Evolutionary conservation across 2,113 vertebrate species (phyloP).

Genomic region (Rhizomys pruinosus): DNA sequence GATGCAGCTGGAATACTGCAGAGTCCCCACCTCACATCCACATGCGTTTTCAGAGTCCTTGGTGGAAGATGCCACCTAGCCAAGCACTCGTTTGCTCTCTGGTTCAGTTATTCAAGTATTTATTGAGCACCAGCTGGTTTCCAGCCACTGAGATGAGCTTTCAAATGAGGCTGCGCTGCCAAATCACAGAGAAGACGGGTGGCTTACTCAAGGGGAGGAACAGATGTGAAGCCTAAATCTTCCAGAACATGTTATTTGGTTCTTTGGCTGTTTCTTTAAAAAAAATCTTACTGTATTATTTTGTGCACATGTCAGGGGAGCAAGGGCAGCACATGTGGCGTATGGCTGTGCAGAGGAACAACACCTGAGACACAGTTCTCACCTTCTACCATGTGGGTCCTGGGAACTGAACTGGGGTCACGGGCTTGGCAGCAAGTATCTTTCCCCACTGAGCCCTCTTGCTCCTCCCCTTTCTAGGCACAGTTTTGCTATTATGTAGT

Average conservation of each 20-base stretch:
- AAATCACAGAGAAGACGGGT: not conserved
- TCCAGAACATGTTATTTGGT: not conserved
- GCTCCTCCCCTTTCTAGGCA: too few relatives aligned
- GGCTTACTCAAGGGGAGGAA: not conserved
- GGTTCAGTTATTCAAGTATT: not conserved
- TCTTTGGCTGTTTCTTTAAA: too few relatives aligned
- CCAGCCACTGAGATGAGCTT: not conserved
- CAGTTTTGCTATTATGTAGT: not conserved
- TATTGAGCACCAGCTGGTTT: conserved; percentile 21
- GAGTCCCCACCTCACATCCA: not conserved
- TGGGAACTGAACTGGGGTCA: too few relatives aligned
- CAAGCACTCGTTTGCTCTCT: not conserved
- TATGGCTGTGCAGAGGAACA: too few relatives aligned
- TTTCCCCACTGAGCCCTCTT: too few relatives aligned
- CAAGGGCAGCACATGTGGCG: too few relatives aligned
- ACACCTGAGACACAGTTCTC: too few relatives aligned
- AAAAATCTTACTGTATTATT: too few relatives aligned
- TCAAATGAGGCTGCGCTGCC: not conserved
- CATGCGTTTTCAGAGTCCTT: not conserved
- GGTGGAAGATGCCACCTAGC: not conserved
- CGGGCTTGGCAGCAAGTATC: too few relatives aligned
- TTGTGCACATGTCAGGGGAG: too few relatives aligned
- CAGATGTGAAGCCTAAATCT: conserved; percentile 14
- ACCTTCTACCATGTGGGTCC: too few relatives aligned
- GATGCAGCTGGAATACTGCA: too few relatives aligned